Evolutionary conservation across 2,888 invertebrate genomes (phyloP), one percentile per base, ranked within the genome.

Genomic region (Beris morrisii): DNA sequence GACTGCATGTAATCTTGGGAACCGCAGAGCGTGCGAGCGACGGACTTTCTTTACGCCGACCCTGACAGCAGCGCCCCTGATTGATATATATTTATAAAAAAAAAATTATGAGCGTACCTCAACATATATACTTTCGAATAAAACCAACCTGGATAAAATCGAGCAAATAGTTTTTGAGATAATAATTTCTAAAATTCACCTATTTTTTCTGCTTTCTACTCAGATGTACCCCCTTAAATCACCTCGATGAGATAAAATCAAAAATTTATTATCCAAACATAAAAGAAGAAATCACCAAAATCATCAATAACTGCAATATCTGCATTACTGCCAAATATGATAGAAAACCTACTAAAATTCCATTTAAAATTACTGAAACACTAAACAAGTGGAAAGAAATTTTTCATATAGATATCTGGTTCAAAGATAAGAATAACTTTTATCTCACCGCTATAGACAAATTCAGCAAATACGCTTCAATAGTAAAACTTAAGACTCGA

Each of bases 311-410:
- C 9, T 64, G 64, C 22, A 12, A 31, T n/a, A 13, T 55, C 2
- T 54, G 64, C 45, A 43, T 43, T 52, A 2, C 12, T 22, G 4
- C 52, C 4, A 64, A 64, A 22, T 64, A 64, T 31, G 64, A 64
- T 45, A 13, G 54, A 43, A 30, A 64, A 22, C 64, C 64, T 1
- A 13, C 15, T n/a, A 45, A 55, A 54, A 28, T 12, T n/a, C 54
- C 54, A 11, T 31, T 55, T n/a, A 54, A 54, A 54, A 1, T 45
- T 13, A 54, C 54, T 0, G 43, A 52, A 45, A 64, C 13, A 13
- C 64, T 46, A 43, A 28, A 11, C 28, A 30, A 44, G 28, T 45
- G 22, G 3, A 22, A 13, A 12, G 46, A 54, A 64, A 64, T 45
- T 5, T 54, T 44, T 7, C 45, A 54, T 31, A 44, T 54, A 3